These are phyloP conservation scores for Sussaba pulchella DNA, from an alignment of 2,888 invertebrate species.

Conservation along the genomic window DNA sequence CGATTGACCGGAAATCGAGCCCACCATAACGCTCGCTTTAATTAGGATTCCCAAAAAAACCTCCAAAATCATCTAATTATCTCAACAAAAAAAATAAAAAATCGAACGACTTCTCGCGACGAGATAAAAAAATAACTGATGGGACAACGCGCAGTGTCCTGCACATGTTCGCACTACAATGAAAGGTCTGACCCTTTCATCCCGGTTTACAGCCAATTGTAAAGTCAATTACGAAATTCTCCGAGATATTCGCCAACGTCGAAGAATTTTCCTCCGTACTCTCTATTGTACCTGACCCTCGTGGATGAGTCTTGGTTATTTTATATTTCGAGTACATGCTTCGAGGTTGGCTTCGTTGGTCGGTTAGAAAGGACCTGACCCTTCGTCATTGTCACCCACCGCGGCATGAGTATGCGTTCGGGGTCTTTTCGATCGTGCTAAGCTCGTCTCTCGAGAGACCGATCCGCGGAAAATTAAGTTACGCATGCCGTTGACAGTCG, in stretches of 20 bases:
- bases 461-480: conserved; percentile 77
- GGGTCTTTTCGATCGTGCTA: conserved; percentile 38
- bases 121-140: no score
- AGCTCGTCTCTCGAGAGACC: conserved; percentile 41
- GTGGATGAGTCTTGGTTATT: conserved; percentile 9
- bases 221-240: conserved; percentile 77
- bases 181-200: background rate
- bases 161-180: no score
- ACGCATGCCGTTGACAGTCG: conserved; percentile 79
- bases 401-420: background rate
- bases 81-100: no score
- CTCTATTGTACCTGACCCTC: conserved; percentile 68
- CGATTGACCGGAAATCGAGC: no score
- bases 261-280: conserved; percentile 61
- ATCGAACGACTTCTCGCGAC: no score
- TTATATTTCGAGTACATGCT: conserved; percentile 57
- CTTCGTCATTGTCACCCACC: conserved; percentile 17
- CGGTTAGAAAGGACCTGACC: conserved; percentile 10
- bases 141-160: no score
- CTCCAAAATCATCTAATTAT: no score
- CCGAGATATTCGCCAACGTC: conserved; percentile 25
- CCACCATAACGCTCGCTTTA: no score
- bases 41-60: no score
- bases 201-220: conserved; percentile 68
- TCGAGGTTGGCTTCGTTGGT: conserved; percentile 40